Conservation (phyloP, 2,113 vertebrate genomes). For the Sphyrna mokarran region DNA sequence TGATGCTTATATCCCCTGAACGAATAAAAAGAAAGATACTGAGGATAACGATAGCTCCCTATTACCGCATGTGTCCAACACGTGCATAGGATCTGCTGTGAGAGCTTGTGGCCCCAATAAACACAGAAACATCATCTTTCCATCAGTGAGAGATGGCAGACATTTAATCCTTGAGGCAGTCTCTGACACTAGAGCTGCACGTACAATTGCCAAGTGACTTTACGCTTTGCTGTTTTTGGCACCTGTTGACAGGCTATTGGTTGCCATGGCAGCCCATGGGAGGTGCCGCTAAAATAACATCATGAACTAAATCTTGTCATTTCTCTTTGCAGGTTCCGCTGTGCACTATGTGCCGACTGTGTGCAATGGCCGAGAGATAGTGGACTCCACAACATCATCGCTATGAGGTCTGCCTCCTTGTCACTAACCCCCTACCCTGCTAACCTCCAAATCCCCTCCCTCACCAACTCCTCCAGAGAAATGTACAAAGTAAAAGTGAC, state of each 20-base stretch:
- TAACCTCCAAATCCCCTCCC: background rate
- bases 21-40: too few species aligned
- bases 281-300: background rate
- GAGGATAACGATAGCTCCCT: background rate
- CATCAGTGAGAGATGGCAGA: background rate
- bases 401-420: slow-evolving; percentile 53
- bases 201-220: background rate
- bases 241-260: background rate
- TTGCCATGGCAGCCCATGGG: background rate
- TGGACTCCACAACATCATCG: slow-evolving; percentile 92
- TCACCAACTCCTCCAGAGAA: background rate
- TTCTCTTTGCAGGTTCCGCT: slow-evolving; percentile 60
- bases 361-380: slow-evolving; percentile 89
- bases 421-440: background rate
- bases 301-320: slow-evolving; percentile 36
- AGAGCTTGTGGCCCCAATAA: too few species aligned
- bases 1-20: too few species aligned
- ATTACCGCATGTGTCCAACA: background rate
- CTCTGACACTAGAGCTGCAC: background rate
- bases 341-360: slow-evolving; percentile 81
- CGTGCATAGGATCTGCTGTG: background rate
- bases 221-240: background rate
- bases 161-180: background rate
- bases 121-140: background rate
- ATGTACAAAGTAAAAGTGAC: background rate